phyloP scores from a whole-genome alignment of 2,113 vertebrate species.

The Cromileptes altivelis region DNA sequence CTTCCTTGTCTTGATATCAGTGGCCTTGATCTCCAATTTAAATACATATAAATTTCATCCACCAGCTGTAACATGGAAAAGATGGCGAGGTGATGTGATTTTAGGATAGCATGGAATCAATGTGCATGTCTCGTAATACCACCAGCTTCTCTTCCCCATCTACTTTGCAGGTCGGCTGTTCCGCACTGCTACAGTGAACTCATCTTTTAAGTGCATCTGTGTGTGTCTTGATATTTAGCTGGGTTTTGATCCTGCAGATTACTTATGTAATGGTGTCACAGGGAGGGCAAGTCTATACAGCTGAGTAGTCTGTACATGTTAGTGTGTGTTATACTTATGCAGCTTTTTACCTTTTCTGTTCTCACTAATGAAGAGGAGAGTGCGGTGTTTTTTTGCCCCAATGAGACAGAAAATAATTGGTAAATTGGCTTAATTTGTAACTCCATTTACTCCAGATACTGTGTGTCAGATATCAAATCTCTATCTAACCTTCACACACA shows the following conservation, averaged over 20 bases:
- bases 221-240: neutral
- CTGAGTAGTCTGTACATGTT: neutral
- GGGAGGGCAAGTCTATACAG: neutral
- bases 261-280: conserved; percentile 5
- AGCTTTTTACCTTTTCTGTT: neutral
- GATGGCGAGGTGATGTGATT: neutral
- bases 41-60: too few relatives aligned
- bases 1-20: too few relatives aligned
- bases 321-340: neutral
- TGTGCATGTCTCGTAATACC: neutral
- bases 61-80: neutral
- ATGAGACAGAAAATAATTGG: neutral
- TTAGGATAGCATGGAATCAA: neutral
- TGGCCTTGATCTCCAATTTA: too few relatives aligned
- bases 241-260: conserved; percentile 4
- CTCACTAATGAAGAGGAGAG: neutral
- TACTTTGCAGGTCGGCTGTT: neutral
- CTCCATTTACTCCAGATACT: too few relatives aligned
- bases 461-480: neutral
- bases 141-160: too few relatives aligned
- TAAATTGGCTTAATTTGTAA: neutral
- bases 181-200: neutral
- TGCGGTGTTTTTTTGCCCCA: neutral
- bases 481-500: neutral
- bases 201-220: neutral